Evolutionary conservation across 2,888 invertebrate genomes (phyloP), one percentile per base, ranked within the genome.

Genomic region (Orgyia antiqua): DNA sequence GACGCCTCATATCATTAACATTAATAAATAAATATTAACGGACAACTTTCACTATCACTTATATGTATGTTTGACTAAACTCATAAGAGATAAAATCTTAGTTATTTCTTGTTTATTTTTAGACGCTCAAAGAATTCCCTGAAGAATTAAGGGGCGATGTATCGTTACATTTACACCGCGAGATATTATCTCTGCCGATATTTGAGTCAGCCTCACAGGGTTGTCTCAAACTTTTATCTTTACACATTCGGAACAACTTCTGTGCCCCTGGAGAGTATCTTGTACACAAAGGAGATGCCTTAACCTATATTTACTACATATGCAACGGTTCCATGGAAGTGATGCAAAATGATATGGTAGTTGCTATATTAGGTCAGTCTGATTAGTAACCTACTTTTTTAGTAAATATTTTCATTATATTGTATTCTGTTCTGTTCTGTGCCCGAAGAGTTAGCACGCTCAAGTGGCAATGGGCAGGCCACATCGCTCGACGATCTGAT

Each of bases 311-410:
- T 58, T 97, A 97, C 80, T 97, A 97, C 76, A 92, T 98, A 47
- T 97, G 96, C 86, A 97, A 97, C 67, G 98, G 98, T 4, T 97
- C 97, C 13, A 97, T 98, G 97, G 98, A 98, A 82, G 97, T 98
- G 24, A 94, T 98, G 60, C 97, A 97, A 73, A 94, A 96, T 61
- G 94, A 93, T 44, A 97, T 97, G 96, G 98, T 98, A 30, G 97
- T 98, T 10, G 98, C 98, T 36, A 98, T 98, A 59, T 88, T 98
- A 49, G 98, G 98, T 37, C 23, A 8, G 36, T 29, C 12, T 4
- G 4, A 15, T 15, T 15, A n/a, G n/a, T n/a, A n/a, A n/a, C n/a
- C n/a, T n/a, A n/a, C n/a, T n/a, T n/a, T n/a, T n/a, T n/a, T n/a
- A n/a, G n/a, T n/a, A n/a, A n/a, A n/a, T n/a, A n/a, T n/a, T n/a